Conservation (phyloP, 2,797 vertebrate genomes). For the Ateles fusciceps region DNA sequence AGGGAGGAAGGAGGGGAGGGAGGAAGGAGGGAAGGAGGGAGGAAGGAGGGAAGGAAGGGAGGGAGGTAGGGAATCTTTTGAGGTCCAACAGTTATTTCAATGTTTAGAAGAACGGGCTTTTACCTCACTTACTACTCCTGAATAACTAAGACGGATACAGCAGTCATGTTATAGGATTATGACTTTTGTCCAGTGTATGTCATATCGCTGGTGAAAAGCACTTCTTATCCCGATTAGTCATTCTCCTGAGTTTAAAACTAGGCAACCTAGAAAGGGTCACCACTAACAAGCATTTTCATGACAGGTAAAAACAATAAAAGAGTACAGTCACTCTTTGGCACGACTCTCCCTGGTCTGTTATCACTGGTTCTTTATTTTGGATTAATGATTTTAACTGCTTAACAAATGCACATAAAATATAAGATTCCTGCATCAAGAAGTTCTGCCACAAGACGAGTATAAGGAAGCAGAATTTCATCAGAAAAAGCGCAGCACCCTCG, state of each 20-base stretch:
- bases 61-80: background rate
- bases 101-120: background rate
- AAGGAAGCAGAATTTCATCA: background rate
- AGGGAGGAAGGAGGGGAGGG: too few species aligned
- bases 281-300: background rate
- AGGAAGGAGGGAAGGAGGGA: too few species aligned
- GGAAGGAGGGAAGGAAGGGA: too few species aligned
- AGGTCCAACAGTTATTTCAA: background rate
- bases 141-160: background rate
- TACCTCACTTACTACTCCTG: background rate
- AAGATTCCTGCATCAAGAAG: background rate
- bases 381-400: background rate
- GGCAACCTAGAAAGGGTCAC: background rate
- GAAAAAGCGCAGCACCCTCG: background rate
- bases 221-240: background rate
- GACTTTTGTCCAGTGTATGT: background rate
- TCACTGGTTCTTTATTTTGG: background rate
- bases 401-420: background rate
- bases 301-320: background rate
- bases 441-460: background rate
- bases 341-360: background rate
- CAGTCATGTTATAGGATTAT: background rate
- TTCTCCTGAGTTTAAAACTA: background rate
- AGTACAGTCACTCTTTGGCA: background rate
- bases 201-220: background rate